Percentiles rank a stretch among this genome's conserved stretches.
phyloP scores from a whole-genome alignment of 2,797 vertebrate genomes.

The Enteromius afrohamiltoni region DNA sequence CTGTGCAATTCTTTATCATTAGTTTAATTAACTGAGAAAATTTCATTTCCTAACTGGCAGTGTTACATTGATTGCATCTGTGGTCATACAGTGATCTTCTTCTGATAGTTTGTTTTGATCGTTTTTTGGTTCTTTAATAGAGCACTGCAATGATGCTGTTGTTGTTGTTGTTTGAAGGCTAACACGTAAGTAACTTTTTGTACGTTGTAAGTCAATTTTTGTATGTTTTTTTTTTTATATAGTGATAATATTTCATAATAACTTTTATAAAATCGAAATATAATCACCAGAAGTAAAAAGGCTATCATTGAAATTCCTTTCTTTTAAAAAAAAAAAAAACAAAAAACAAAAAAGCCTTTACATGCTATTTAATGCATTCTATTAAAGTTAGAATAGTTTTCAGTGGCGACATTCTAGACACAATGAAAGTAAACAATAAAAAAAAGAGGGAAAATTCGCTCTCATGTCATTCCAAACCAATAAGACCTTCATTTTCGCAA shows the following conservation, averaged over 20 bases:
- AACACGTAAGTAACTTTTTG: background rate
- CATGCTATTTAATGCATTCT: no score
- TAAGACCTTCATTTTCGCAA: no score
- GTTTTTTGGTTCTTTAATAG: background rate
- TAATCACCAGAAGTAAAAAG: background rate
- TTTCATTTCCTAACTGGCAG: background rate
- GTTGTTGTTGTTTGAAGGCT: background rate
- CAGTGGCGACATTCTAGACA: background rate
- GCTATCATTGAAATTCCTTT: background rate
- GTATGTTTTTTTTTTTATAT: background rate
- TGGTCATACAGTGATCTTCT: background rate
- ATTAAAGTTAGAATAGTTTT: background rate
- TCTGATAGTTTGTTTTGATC: background rate
- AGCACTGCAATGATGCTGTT: background rate
- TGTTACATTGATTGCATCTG: background rate
- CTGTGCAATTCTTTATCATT: constrained; percentile 33
- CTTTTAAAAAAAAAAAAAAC: no score
- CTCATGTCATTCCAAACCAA: no score
- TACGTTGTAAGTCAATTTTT: background rate
- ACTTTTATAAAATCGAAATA: background rate
- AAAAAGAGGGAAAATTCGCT: no score
- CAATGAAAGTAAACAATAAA: background rate
- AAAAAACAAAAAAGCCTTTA: no score
- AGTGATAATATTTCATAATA: background rate
- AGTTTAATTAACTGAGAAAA: constrained; percentile 20